These are phyloP conservation scores for Cossypha dichroa DNA, from an alignment of 2,797 vertebrate species.

Conservation along the genomic window DNA sequence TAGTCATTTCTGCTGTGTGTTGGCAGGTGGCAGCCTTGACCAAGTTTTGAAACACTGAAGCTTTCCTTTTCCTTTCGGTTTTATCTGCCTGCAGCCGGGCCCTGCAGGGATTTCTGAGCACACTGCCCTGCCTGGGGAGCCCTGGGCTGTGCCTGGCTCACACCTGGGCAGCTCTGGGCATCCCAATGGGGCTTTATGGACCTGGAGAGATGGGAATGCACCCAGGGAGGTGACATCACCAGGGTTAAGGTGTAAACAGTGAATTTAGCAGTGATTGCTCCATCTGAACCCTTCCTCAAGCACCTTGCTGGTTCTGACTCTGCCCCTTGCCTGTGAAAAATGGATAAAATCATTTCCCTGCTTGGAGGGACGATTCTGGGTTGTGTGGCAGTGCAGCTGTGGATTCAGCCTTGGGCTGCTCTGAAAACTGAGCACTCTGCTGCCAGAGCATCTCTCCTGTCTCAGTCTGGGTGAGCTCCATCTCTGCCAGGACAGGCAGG, in stretches of 20 bases:
- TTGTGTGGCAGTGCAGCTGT: not conserved
- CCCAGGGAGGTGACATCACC: not conserved
- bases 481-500: not conserved
- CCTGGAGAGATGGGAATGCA: not conserved
- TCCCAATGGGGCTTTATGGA: not conserved
- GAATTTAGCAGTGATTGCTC: not conserved
- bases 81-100: no score
- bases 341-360: not conserved
- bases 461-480: not conserved
- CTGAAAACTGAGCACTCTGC: not conserved
- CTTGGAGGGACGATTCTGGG: not conserved
- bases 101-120: not conserved
- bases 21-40: constrained; percentile 76
- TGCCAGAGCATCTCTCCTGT: not conserved
- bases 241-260: not conserved
- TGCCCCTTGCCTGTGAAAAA: not conserved
- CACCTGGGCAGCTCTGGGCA: not conserved
- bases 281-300: not conserved
- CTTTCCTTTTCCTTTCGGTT: not conserved
- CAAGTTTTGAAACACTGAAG: constrained; percentile 58
- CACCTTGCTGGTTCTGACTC: not conserved
- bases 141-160: not conserved
- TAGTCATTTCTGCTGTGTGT: not conserved
- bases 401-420: not conserved
- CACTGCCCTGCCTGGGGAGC: not conserved